These are phyloP conservation scores for Pogonocichla stellata DNA, from an alignment of 2,113 vertebrate genomes.

Conservation along the genomic window DNA sequence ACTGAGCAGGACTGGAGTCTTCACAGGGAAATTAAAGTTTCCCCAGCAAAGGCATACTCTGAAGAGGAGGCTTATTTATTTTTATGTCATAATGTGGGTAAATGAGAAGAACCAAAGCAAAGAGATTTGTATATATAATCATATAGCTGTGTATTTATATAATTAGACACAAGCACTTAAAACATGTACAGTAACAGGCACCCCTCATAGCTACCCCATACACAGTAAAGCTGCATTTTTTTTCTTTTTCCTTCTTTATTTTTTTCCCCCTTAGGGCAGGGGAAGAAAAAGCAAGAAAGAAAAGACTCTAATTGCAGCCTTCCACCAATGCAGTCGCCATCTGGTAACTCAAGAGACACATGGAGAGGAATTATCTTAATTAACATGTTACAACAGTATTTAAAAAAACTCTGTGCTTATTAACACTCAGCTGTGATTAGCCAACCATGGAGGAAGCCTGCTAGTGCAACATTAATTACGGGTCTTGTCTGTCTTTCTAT, in stretches of 20 bases:
- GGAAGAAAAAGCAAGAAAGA: conserved; percentile 57
- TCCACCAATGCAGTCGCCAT: conserved; percentile 72
- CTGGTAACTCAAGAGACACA: conserved; percentile 73
- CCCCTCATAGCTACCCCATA: conserved; percentile 63
- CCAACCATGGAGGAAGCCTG: conserved; percentile 36
- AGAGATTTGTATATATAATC: conserved; percentile 69
- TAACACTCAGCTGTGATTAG: conserved; percentile 68
- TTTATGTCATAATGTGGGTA: conserved; percentile 32
- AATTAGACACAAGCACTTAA: conserved; percentile 72
- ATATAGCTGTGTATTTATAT: conserved; percentile 67
- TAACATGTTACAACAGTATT: conserved; percentile 74
- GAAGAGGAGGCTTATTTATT: conserved; percentile 40
- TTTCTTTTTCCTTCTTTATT: neutral
- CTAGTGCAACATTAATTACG: conserved; percentile 54
- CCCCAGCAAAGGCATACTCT: neutral
- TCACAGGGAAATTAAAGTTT: conserved; percentile 40
- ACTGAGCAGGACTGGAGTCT: neutral
- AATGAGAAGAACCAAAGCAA: conserved; percentile 57
- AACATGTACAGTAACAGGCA: conserved; percentile 63
- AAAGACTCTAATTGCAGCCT: conserved; percentile 76
- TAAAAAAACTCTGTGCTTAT: conserved; percentile 62
- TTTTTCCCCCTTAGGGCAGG: neutral
- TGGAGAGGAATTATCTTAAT: conserved; percentile 78
- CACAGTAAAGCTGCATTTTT: conserved; percentile 20
- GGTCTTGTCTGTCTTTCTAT: conserved; percentile 46